phyloP scores from a whole-genome alignment of 2,797 vertebrate genomes.

The Dallia pectoralis region DNA sequence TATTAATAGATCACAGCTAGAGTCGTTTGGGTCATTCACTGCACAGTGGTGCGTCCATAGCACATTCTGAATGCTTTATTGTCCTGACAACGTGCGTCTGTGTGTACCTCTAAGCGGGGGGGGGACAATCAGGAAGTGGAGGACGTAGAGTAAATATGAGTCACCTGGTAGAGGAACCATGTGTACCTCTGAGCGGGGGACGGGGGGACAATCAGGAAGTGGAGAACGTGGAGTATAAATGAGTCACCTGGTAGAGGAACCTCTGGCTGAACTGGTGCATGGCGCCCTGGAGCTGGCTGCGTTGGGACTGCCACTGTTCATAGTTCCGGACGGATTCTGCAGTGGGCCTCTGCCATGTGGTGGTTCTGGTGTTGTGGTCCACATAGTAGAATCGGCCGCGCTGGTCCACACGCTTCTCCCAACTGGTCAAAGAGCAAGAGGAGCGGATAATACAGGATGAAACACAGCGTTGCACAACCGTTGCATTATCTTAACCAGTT shows the following conservation, averaged over 20 bases:
- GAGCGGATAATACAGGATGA: background rate
- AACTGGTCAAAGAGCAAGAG: constrained; percentile 71
- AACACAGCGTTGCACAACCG: background rate
- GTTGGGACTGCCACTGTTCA: constrained; percentile 96
- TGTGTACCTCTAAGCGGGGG: background rate
- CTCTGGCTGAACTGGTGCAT: constrained; percentile 99
- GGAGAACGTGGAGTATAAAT: too few relatives aligned
- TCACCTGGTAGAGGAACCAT: too few relatives aligned
- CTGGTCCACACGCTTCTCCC: constrained; percentile 96
- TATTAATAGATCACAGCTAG: constrained; percentile 46
- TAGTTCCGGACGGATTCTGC: constrained; percentile 94
- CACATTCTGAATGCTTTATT: constrained; percentile 48
- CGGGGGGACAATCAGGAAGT: background rate
- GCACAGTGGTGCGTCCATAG: constrained; percentile 19
- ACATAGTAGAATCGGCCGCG: constrained; percentile 94
- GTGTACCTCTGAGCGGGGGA: too few relatives aligned
- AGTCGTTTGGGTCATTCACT: constrained; percentile 53
- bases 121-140: background rate
- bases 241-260: constrained; percentile 93
- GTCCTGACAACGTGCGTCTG: constrained; percentile 27
- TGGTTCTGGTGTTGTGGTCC: constrained; percentile 97
- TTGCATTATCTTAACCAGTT: background rate
- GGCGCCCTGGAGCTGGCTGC: constrained; percentile 93
- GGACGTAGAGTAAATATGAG: background rate
- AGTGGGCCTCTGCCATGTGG: constrained; percentile 97